Percentiles rank a stretch among this genome's conserved stretches.
Conservation (phyloP, 1,140 invertebrate genomes). For the Drosophila bifasciata region DNA sequence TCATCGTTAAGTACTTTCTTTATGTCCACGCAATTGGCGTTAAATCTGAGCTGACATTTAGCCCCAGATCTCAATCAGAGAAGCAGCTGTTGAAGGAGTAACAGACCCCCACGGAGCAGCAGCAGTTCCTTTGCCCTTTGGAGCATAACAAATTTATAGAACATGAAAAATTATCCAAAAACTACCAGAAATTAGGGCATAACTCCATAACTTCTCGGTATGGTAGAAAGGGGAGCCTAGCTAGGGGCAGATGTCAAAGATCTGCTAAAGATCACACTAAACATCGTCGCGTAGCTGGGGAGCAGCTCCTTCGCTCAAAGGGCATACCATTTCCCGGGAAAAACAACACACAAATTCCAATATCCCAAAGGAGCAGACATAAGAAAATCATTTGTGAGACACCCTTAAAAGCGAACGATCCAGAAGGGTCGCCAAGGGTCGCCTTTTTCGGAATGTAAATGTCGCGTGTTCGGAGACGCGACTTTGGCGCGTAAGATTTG, state of each 20-base stretch:
- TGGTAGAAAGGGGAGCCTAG: neutral
- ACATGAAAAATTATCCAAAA: conserved; percentile 53
- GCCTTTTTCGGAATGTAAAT: conserved; percentile 36
- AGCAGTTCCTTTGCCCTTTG: neutral
- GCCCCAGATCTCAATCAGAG: conserved; percentile 1
- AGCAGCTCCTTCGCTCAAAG: conserved; percentile 18
- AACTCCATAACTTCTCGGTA: conserved; percentile 46
- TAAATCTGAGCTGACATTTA: conserved; percentile 64
- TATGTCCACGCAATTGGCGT: conserved; percentile 63
- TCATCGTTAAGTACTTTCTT: conserved; percentile 21
- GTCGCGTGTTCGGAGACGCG: conserved; percentile 52
- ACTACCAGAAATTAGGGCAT: conserved; percentile 67
- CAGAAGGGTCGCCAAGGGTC: conserved; percentile 2
- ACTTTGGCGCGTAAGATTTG: conserved; percentile 69
- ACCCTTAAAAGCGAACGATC: conserved; percentile 17
- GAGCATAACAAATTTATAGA: conserved; percentile 47
- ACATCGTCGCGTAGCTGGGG: conserved; percentile 18
- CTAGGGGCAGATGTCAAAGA: conserved; percentile 64
- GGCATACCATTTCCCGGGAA: conserved; percentile 54
- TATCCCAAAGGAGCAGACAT: conserved; percentile 66
- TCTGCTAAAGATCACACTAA: conserved; percentile 60
- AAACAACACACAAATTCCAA: conserved; percentile 48
- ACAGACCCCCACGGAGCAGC: neutral
- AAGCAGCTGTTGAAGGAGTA: conserved; percentile 19
- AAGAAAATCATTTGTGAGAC: conserved; percentile 70